Evolutionary conservation across 2,888 invertebrate genomes (phyloP), one percentile per base, ranked within the genome.

Genomic region (Yponomeuta cagnagella): DNA sequence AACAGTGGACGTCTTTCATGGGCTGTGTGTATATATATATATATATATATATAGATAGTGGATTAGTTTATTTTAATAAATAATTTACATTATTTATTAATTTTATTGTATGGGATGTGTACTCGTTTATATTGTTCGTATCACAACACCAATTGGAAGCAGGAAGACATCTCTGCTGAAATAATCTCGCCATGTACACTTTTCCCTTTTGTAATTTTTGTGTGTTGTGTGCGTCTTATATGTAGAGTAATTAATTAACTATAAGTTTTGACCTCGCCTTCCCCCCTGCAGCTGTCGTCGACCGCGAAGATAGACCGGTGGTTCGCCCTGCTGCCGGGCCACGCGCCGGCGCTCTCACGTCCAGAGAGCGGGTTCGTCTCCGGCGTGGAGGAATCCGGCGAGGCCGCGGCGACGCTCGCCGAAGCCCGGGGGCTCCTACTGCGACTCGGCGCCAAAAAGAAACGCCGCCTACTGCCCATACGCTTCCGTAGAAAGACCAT

Each of bases 281-380:
- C 67, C 66, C 33, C 70, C 73, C 71, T 73, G 74, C 90, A 96
- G 96, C 91, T 96, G 80, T 95, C 95, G 76, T 95, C 96, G 71
- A 93, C 94, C 74, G 96, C 96, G 73, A 96, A 96, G 90, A 95
- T 96, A 79, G 95, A 96, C 79, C 94, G 96, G 70, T 96, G 96
- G 96, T 96, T 96, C 83, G 95, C 96, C 74, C 93, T 96, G 75
- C 89, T 95, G 76, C 94, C 94, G 31, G 77, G 84, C 37, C 80
- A 81, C 63, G 63, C 64, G 31, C 86, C 93, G 30, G 94, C 95
- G 23, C 89, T 95, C 72, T 96, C 96, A 10, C 92, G 96, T 10
- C 96, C 95, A 0, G 96, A 96, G 84, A 96, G 96, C 81, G 96
- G 96, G 12, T 96, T 96, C 85, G 93, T 96, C 58, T 95, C 95